Conservation (phyloP, 2,113 vertebrate species). For the Canis aureus region DNA sequence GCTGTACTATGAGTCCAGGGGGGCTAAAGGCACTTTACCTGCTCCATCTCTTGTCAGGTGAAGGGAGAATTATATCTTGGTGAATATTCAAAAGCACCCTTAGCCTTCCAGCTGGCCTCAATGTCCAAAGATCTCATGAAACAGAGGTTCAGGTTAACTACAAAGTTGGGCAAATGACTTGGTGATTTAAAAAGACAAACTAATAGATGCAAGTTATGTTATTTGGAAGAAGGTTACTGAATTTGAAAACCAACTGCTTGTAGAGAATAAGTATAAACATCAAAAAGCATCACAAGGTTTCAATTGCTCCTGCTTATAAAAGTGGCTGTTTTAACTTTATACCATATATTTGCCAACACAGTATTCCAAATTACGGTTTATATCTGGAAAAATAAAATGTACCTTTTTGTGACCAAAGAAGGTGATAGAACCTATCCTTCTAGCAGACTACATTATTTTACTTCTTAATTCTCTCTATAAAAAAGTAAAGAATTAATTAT, state of each 20-base stretch:
- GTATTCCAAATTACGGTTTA: not conserved
- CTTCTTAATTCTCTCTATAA: not conserved
- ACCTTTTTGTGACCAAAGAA: not conserved
- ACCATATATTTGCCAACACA: not conserved
- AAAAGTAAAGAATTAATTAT: not conserved
- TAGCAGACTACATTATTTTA: not conserved
- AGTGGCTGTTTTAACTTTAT: not conserved
- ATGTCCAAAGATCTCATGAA: not conserved
- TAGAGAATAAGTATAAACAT: constrained; percentile 34
- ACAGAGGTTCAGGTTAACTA: not conserved
- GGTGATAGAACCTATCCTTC: not conserved
- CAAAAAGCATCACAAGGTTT: not conserved
- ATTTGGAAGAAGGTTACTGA: constrained; percentile 28
- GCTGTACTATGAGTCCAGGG: not conserved
- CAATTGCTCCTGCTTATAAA: not conserved
- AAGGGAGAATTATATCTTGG: not conserved
- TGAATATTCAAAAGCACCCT: not conserved
- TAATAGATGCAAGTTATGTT: not conserved
- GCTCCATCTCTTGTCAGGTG: not conserved
- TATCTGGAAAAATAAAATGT: constrained; percentile 31
- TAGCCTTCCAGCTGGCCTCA: not conserved
- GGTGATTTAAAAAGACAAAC: not conserved
- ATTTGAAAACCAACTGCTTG: constrained; percentile 35
- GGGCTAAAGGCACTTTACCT: not conserved
- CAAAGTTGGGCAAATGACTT: constrained; percentile 16